Evolutionary conservation across 2,888 invertebrate species (phyloP).

Genomic region (Chesias legatella): DNA sequence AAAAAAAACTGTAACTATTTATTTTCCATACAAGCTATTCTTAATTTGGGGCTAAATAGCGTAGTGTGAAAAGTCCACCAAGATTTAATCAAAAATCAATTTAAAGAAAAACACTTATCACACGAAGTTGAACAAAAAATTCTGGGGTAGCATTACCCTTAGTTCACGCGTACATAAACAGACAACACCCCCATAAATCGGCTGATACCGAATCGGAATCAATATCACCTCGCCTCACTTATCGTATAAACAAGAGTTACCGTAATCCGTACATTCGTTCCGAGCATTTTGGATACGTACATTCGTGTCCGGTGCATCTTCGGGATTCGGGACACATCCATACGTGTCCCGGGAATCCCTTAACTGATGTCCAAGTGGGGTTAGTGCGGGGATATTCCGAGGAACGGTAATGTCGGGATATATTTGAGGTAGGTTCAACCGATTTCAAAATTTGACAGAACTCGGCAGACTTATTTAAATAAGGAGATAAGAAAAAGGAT

Average conservation of each 20-base stretch:
- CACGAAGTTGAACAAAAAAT: too few species aligned
- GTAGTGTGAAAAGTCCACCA: too few species aligned
- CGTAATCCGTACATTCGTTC: conserved; percentile 17
- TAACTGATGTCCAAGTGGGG: conserved; percentile 20
- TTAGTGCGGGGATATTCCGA: conserved; percentile 1
- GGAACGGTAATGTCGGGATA: conserved; percentile 2
- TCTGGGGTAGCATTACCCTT: too few species aligned
- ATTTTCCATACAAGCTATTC: too few species aligned
- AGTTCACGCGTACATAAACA: not conserved
- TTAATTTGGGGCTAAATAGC: too few species aligned
- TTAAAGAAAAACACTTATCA: too few species aligned
- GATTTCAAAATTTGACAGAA: too few species aligned
- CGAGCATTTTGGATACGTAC: conserved; percentile 4
- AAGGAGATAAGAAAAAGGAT: too few species aligned
- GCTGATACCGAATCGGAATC: conserved; percentile 5
- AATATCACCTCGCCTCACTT: conserved; percentile 12
- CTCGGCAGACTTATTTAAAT: too few species aligned
- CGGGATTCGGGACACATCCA: conserved; percentile 20
- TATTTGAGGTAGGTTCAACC: too few species aligned
- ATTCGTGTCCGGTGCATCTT: conserved; percentile 22
- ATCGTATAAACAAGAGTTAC: conserved; percentile 20
- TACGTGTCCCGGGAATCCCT: conserved; percentile 23
- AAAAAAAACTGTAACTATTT: too few species aligned
- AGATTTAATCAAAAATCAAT: too few species aligned
- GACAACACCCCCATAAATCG: not conserved